Conservation (phyloP, 2,888 invertebrate species). For the Philopedon plagiatum region DNA sequence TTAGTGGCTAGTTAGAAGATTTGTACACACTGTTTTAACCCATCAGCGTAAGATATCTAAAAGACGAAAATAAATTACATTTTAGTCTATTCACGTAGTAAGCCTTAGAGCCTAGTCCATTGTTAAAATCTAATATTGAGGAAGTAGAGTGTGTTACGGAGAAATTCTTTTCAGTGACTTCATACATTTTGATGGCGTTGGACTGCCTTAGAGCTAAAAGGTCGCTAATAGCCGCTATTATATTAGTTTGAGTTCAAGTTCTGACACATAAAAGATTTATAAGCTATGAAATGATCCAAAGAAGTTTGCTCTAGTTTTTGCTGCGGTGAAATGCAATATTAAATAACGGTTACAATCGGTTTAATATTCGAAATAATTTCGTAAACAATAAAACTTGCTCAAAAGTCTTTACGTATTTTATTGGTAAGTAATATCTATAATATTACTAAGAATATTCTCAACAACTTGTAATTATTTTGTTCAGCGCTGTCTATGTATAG, state of each 20-base stretch:
- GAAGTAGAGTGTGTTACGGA: slow-evolving; percentile 3
- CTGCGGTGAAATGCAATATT: too few relatives aligned
- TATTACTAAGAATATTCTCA: too few relatives aligned
- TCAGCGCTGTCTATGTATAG: too few relatives aligned
- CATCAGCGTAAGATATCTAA: background rate
- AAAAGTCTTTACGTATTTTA: too few relatives aligned
- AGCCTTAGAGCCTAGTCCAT: slow-evolving; percentile 11
- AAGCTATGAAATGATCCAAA: background rate
- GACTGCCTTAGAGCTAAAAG: slow-evolving; percentile 16
- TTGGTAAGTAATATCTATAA: too few relatives aligned
- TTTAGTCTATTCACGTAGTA: background rate
- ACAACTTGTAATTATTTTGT: too few relatives aligned
- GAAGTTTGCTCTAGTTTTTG: background rate
- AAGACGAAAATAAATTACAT: slow-evolving; percentile 4
- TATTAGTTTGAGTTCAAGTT: slow-evolving; percentile 6
- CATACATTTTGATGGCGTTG: slow-evolving; percentile 18
- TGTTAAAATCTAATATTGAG: slow-evolving; percentile 15
- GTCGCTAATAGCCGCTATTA: slow-evolving; percentile 2
- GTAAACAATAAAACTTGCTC: too few relatives aligned
- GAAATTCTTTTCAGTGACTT: slow-evolving; percentile 2
- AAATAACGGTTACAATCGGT: too few relatives aligned
- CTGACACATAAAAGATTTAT: slow-evolving; percentile 1
- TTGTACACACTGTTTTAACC: too few relatives aligned
- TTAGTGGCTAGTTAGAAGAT: too few relatives aligned
- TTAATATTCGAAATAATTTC: too few relatives aligned